Conservation (phyloP, 2,113 vertebrate species). For the Tretioscincus oriximinensis region DNA sequence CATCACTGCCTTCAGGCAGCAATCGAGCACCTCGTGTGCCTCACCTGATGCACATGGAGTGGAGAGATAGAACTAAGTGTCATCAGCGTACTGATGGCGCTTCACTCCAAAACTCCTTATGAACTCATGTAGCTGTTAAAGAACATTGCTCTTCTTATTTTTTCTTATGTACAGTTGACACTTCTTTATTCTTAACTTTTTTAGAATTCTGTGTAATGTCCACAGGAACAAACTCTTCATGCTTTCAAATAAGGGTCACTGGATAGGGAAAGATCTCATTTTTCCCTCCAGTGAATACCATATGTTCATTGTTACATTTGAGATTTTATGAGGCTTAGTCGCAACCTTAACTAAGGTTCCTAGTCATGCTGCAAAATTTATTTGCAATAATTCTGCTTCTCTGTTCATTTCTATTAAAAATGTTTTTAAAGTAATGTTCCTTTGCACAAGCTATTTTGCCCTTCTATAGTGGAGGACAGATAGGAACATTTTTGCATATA, state of each 20-base stretch:
- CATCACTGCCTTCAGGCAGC: no score
- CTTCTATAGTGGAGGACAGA: neutral
- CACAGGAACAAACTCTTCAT: slow-evolving; percentile 4
- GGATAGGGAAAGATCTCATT: neutral
- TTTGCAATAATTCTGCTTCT: neutral
- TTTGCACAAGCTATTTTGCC: neutral
- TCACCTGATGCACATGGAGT: no score
- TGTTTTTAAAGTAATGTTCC: neutral
- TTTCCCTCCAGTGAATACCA: neutral
- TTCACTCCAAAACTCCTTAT: no score
- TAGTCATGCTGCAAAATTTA: neutral
- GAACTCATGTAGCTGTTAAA: neutral
- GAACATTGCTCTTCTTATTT: neutral
- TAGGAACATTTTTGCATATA: neutral
- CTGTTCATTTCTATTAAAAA: neutral
- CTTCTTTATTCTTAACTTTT: slow-evolving; percentile 9
- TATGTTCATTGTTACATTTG: neutral
- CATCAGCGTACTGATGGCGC: no score
- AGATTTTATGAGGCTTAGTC: slow-evolving; percentile 19
- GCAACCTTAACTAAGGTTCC: neutral
- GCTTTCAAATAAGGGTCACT: slow-evolving; percentile 7
- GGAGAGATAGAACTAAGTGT: no score
- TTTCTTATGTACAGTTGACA: neutral
- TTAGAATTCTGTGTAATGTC: neutral
- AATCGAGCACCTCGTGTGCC: no score